Evolutionary conservation across 2,797 vertebrate species (phyloP), one percentile per base, ranked within the genome.

Genomic region (Gila robusta): DNA sequence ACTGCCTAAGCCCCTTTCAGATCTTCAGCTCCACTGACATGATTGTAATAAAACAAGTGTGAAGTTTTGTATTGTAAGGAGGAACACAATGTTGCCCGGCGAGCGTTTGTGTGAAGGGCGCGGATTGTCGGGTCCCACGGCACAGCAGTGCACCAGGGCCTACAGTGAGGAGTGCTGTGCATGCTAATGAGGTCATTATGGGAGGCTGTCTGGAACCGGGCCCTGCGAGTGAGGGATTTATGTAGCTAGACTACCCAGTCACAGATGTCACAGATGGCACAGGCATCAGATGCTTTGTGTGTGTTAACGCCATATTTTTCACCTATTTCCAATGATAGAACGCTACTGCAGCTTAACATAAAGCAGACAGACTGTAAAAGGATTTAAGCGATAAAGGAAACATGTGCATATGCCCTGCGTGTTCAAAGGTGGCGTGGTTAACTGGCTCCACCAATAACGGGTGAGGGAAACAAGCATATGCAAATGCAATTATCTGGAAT

Each of bases 101-200:
- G 93, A 94, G 95, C 92, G 92, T 76, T 93, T 94, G 95, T 95
- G 95, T 96, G 95, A 96, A 95, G 94, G 94, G 93, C 92, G 94
- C 93, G 91, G 92, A 92, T 93, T 87, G 91, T 89, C 91, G 94
- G 93, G 94, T 96, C 96, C 96, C 95, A 95, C 94, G 94, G 92
- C 93, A 93, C 94, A 94, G 95, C 94, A 91, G 93, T 93, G 86
- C 94, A 92, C 92, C 91, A 88, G 93, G 95, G 94, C 94, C 95
- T 94, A 95, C 93, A 91, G 92, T 91, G 87, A 93, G 88, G 93
- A 95, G 94, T 93, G 93, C 92, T 88, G 94, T 91, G 95, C 95
- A 96, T 96, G 94, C 93, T 96, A 96, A 96, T 96, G 94, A 96
- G 95, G 94, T 95, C 94, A 96, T 96, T 96, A 96, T 96, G 91